Evolutionary conservation across 1,140 invertebrate species (phyloP).

Genomic region (Orchesella cincta): DNA sequence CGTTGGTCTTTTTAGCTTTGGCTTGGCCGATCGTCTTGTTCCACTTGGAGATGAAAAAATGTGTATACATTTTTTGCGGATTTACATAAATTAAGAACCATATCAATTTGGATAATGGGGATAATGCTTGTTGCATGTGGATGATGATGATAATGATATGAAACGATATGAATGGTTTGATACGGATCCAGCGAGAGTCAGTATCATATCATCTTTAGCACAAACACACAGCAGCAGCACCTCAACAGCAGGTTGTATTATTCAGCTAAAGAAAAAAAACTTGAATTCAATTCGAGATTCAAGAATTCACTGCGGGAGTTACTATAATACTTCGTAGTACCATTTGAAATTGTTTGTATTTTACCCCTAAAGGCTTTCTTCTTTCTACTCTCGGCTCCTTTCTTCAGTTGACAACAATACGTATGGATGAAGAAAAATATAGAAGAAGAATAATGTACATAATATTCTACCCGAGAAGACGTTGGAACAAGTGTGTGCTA

Average conservation of each 20-base stretch:
- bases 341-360: neutral
- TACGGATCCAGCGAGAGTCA: no score
- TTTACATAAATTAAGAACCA: slow-evolving; percentile 27
- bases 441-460: no score
- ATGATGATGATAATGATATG: slow-evolving; percentile 6
- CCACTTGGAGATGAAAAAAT: no score
- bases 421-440: no score
- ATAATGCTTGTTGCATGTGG: slow-evolving; percentile 16
- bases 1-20: no score
- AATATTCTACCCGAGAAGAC: no score
- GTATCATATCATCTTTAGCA: no score
- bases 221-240: neutral
- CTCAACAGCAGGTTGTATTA: slow-evolving; percentile 17
- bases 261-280: slow-evolving; percentile 17
- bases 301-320: slow-evolving; percentile 16
- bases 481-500: no score
- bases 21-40: no score
- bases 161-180: neutral
- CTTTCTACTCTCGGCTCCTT: neutral
- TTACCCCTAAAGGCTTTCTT: neutral
- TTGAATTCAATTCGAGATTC: slow-evolving; percentile 27
- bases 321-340: neutral
- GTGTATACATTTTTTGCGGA: slow-evolving; percentile 4
- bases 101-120: slow-evolving; percentile 23
- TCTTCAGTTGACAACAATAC: slow-evolving; percentile 21